Evolutionary conservation across 2,888 invertebrate species (phyloP).

Genomic region (Rhagonycha fulva): DNA sequence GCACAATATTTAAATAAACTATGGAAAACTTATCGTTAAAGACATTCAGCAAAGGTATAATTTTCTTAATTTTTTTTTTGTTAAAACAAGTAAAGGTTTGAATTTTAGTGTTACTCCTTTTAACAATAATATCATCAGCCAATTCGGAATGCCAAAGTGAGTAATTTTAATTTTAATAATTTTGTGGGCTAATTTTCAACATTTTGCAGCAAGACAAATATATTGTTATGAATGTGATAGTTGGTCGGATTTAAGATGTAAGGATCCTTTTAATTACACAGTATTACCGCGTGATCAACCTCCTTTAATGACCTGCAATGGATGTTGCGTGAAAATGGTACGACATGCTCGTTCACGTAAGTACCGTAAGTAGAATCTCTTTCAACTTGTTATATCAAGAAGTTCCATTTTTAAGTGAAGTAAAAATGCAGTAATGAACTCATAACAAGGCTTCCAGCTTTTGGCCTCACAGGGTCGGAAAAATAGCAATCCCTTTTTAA

Average conservation of each 20-base stretch:
- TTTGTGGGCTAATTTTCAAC: background rate
- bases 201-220: conserved; percentile 76
- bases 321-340: conserved; percentile 95
- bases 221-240: conserved; percentile 95
- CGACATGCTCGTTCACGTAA: conserved; percentile 88
- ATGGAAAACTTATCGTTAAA: background rate
- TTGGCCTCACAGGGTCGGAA: too few relatives aligned
- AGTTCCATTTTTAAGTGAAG: too few relatives aligned
- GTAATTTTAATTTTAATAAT: conserved; percentile 35
- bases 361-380: conserved; percentile 53
- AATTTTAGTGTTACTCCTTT: conserved; percentile 53
- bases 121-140: conserved; percentile 54
- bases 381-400: too few relatives aligned
- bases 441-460: too few relatives aligned
- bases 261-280: conserved; percentile 92
- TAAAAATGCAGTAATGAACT: too few relatives aligned
- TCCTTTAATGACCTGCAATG: conserved; percentile 85
- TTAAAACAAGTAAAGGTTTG: background rate
- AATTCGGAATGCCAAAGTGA: conserved; percentile 67
- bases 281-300: conserved; percentile 86
- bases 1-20: background rate
- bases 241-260: conserved; percentile 87
- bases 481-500: too few relatives aligned
- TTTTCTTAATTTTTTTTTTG: background rate
- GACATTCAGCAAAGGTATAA: background rate